Evolutionary conservation across 2,797 vertebrate genomes (phyloP), one percentile per base, ranked within the genome.

Genomic region (Clarias laeviceps): DNA sequence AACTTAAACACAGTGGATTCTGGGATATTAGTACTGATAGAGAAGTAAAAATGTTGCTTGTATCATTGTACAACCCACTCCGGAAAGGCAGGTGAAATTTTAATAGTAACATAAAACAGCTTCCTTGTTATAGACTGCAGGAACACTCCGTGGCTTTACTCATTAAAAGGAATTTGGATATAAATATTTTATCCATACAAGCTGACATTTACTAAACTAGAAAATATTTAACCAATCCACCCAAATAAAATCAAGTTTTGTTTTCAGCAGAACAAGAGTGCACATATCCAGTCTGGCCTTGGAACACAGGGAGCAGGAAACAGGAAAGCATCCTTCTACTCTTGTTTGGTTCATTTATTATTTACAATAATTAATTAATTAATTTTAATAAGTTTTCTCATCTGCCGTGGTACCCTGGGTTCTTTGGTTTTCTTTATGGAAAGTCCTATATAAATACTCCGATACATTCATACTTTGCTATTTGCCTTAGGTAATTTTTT

Each of bases 271-370:
- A 22, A 22, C 22, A 61, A 68, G 64, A 65, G 29, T 65, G 29
- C 4, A 29, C 29, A 34, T 18, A 34, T 66, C 14, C 22, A 24
- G 59, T 61, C 45, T 69, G 59, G 18, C 77, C 66, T 80, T 80
- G 66, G n/a, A 34, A 32, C n/a, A 72, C 76, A 50, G 34, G 76
- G 77, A 80, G 76, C 76, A 84, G 73, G 73, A 84, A 84, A 45
- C 8, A n/a, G 24, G 11, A 27, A 6, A 65, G 62, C 62, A 65
- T 65, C 8, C 27, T 11, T 3, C 24, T 27, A 27, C 62, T n/a
- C n/a, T 64, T 65, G 62, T 65, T 27, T 65, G n/a, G n/a, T 65
- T 27, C n/a, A 65, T 64, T 64, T 12, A n/a, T n/a, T 20, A 24
- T 5, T 61, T 20, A 66, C 32, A 66, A 32, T 2, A 32, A 66